Conservation (phyloP, 1,140 invertebrate species). For the Lasaia peninsularis region DNA sequence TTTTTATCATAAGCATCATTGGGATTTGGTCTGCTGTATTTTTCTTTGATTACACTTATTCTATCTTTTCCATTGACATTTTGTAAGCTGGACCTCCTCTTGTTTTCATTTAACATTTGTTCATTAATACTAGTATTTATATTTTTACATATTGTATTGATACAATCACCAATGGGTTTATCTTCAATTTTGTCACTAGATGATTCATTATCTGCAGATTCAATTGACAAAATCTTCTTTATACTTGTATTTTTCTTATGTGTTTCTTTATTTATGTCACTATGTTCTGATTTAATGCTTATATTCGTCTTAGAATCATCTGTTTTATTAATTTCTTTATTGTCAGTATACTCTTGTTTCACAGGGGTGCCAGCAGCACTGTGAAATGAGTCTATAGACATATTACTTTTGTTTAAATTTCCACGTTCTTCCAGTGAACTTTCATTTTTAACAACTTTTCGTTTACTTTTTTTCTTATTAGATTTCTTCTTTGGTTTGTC, state of each 20-base stretch:
- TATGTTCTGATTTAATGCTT: background rate
- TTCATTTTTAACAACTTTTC: slow-evolving; percentile 27
- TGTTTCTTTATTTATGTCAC: slow-evolving; percentile 10
- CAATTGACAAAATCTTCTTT: background rate
- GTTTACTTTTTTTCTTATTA: slow-evolving; percentile 40
- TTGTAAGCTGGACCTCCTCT: background rate
- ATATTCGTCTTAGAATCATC: background rate
- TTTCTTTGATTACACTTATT: background rate
- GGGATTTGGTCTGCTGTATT: background rate
- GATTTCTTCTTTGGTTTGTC: slow-evolving; percentile 37
- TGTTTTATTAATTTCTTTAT: background rate
- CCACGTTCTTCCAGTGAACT: slow-evolving; percentile 17
- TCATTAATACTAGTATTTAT: background rate
- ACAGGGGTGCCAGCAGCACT: slow-evolving; percentile 56
- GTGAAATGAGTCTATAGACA: slow-evolving; percentile 53
- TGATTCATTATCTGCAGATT: background rate
- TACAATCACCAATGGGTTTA: background rate
- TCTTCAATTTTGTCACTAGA: background rate
- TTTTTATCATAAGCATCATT: slow-evolving; percentile 3
- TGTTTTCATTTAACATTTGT: background rate
- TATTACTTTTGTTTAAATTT: slow-evolving; percentile 35
- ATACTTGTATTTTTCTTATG: slow-evolving; percentile 15
- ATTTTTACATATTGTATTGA: background rate
- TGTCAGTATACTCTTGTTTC: slow-evolving; percentile 1
- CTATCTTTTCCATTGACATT: background rate